phyloP scores from a whole-genome alignment of 2,113 vertebrate genomes.

The Microcebus tavaratra region DNA sequence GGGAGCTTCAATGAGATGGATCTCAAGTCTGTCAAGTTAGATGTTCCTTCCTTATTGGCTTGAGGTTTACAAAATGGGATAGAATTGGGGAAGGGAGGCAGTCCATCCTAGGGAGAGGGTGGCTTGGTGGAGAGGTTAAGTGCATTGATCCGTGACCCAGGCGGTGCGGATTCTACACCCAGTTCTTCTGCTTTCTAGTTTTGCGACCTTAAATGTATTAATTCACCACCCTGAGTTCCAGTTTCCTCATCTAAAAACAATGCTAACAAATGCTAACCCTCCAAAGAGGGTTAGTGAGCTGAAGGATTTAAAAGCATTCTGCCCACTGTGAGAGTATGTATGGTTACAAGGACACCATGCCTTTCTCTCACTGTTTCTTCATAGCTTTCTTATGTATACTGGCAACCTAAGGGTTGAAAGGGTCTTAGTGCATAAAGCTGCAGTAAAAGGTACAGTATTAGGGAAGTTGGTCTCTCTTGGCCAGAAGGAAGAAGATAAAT shows the following conservation, averaged over 20 bases:
- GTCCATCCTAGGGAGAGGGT: not conserved
- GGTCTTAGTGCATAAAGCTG: not conserved
- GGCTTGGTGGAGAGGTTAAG: not conserved
- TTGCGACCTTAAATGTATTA: not conserved
- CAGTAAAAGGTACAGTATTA: not conserved
- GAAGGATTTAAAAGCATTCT: not conserved
- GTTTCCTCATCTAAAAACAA: not conserved
- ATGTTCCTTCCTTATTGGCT: not conserved
- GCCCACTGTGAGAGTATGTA: not conserved
- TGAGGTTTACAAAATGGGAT: not conserved
- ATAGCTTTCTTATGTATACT: not conserved
- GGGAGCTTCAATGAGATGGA: not conserved
- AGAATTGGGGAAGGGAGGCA: not conserved
- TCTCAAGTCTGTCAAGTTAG: not conserved
- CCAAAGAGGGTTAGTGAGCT: not conserved
- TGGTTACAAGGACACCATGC: rapidly evolving
- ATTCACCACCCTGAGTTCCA: not conserved
- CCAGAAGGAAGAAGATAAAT: not conserved
- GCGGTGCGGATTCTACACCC: not conserved
- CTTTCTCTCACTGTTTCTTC: not conserved
- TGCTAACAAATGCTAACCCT: too few species aligned
- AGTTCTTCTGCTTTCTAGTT: not conserved
- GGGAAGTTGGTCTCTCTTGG: not conserved
- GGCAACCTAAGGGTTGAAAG: not conserved
- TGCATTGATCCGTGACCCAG: not conserved